Evolutionary conservation across 2,888 invertebrate species (phyloP).

Genomic region (Caenorhabditis angaria): DNA sequence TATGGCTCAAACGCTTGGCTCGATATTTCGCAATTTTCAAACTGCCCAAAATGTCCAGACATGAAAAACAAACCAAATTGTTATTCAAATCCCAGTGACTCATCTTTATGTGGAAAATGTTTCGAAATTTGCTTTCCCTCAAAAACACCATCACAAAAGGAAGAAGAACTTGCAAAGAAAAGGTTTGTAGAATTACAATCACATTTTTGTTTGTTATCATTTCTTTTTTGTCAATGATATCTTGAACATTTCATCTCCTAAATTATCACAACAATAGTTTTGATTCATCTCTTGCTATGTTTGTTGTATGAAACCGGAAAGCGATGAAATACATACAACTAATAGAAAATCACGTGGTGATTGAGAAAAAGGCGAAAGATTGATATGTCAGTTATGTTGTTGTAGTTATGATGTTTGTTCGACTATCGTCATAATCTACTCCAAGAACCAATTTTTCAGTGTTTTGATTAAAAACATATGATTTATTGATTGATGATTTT

Average conservation of each 20-base stretch:
- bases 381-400: neutral
- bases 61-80: conserved; percentile 40
- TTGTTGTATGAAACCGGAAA: neutral
- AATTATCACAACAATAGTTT: neutral
- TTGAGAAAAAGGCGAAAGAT: neutral
- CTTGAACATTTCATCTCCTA: neutral
- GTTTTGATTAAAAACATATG: no score
- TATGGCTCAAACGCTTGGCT: conserved; percentile 28
- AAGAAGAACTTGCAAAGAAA: neutral
- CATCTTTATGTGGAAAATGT: conserved; percentile 42
- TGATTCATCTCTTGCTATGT: no score
- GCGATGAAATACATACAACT: neutral
- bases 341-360: conserved; percentile 2
- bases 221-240: neutral
- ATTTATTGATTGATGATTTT: no score
- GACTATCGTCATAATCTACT: neutral
- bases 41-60: conserved; percentile 24
- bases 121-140: conserved; percentile 25
- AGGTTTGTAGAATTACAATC: neutral
- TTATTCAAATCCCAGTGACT: conserved; percentile 40
- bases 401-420: neutral
- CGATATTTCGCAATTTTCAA: conserved; percentile 31
- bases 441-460: no score
- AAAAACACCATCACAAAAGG: no score
- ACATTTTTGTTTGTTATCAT: neutral